Evolutionary conservation across 1,140 invertebrate species (phyloP).

Genomic region (Calosoma granatense): DNA sequence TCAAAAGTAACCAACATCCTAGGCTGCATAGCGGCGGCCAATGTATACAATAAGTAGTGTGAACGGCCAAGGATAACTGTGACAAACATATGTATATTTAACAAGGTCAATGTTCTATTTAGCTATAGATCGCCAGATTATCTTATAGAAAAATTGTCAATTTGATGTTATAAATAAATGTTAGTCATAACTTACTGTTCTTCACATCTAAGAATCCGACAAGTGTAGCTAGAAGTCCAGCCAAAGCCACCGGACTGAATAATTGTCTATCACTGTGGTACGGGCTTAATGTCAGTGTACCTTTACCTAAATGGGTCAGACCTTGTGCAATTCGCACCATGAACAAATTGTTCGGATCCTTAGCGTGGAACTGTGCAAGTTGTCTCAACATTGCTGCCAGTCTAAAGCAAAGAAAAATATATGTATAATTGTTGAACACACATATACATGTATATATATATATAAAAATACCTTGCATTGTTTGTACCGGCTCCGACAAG

Average conservation of each 20-base stretch:
- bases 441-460: background rate
- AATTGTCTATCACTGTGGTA: constrained; percentile 95
- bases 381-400: constrained; percentile 95
- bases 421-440: constrained; percentile 9
- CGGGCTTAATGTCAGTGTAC: constrained; percentile 94
- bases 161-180: background rate
- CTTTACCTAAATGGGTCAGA: constrained; percentile 96
- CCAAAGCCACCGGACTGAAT: constrained; percentile 89
- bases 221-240: constrained; percentile 83
- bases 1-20: constrained; percentile 99
- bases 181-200: constrained; percentile 64
- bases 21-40: constrained; percentile 96
- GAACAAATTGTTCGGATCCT: constrained; percentile 96
- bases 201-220: constrained; percentile 95
- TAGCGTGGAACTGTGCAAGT: constrained; percentile 93
- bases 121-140: no score
- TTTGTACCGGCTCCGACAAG: constrained; percentile 89
- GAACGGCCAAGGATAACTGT: constrained; percentile 89
- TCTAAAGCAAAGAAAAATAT: no score
- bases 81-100: constrained; percentile 32
- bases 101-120: no score
- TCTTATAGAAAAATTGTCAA: no score
- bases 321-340: constrained; percentile 99
- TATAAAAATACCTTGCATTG: constrained; percentile 48
- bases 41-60: constrained; percentile 91